Percentiles rank a stretch among this genome's conserved stretches.
phyloP scores from a whole-genome alignment of 2,113 vertebrate species.

The Podilymbus podiceps region DNA sequence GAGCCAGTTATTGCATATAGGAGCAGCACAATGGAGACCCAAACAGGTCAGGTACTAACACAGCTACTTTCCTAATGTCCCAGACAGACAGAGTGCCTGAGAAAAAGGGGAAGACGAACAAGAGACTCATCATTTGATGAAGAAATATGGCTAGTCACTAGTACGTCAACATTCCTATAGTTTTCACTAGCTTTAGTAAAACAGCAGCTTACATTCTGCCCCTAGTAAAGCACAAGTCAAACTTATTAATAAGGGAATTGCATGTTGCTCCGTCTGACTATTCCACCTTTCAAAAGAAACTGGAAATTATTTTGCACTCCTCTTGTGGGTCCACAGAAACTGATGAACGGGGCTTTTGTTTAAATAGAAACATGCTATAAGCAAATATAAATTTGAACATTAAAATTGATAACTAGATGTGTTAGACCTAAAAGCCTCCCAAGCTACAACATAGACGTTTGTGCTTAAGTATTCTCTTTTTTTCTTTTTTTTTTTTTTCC shows the following conservation, averaged over 20 bases:
- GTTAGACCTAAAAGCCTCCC: background rate
- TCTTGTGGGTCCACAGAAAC: background rate
- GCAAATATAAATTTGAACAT: background rate
- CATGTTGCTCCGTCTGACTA: background rate
- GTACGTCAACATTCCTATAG: background rate
- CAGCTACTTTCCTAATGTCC: constrained; percentile 31
- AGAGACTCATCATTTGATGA: background rate
- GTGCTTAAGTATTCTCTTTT: background rate
- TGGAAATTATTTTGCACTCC: background rate
- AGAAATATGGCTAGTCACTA: background rate
- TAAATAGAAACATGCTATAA: background rate
- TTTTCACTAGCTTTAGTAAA: constrained; percentile 5
- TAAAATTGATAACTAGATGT: background rate
- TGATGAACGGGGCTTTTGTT: background rate
- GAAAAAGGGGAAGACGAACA: background rate
- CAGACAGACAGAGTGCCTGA: background rate
- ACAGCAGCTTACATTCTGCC: background rate
- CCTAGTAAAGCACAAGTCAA: background rate
- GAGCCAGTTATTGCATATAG: background rate
- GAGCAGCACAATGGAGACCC: constrained; percentile 9
- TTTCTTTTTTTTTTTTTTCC: background rate
- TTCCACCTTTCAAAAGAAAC: background rate
- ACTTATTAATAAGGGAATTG: background rate
- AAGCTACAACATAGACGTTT: background rate
- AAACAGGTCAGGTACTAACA: background rate